Base-by-base conservation (phyloP, 2,888 invertebrate genomes). In the Dichetophora obliterata region DNA sequence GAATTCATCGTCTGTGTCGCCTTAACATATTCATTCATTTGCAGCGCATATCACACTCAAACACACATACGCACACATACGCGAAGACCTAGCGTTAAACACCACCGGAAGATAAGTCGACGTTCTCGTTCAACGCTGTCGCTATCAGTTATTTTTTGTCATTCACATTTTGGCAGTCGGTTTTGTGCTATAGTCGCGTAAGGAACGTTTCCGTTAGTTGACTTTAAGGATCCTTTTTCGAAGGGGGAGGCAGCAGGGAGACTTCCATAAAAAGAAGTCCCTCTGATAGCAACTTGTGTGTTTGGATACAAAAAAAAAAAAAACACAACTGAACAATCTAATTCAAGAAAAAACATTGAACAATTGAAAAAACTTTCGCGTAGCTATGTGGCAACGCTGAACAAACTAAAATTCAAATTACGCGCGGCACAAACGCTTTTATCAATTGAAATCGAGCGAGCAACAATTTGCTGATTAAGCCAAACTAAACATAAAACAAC, bases 111-210 rank as follows among this genome's bases (percentile, higher is more conserved):
- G 76, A 76, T 76, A 76, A 76, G 76, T 19, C 24, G 57, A 27
- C 57, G 57, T 27, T 31, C n/a, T 37, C 63, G 48, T 34, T 54
- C 73, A 22, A 50, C 63, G 57, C 65, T 48, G 68, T 66, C 71
- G 65, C 69, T 71, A 72, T 75, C 73, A 73, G 43, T 65, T 73
- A 70, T 31, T 72, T 75, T 78, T 72, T 79, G 72, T 73, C 72
- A 48, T 73, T 63, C 63, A 24, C 61, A 24, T 77, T 76, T 77
- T 57, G 70, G 69, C 74, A 77, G 78, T 80, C 78, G 71, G 48
- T 69, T 70, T 77, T 43, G 75, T 70, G 71, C 80, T 65, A 66
- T 75, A 77, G 74, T 68, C 75, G 75, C 69, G 78, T 43, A 66
- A 75, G 74, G 77, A 75, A 66, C 77, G 73, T 48, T 22, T 48